phyloP scores from a whole-genome alignment of 2,797 vertebrate genomes.

The Apogon talboti region DNA sequence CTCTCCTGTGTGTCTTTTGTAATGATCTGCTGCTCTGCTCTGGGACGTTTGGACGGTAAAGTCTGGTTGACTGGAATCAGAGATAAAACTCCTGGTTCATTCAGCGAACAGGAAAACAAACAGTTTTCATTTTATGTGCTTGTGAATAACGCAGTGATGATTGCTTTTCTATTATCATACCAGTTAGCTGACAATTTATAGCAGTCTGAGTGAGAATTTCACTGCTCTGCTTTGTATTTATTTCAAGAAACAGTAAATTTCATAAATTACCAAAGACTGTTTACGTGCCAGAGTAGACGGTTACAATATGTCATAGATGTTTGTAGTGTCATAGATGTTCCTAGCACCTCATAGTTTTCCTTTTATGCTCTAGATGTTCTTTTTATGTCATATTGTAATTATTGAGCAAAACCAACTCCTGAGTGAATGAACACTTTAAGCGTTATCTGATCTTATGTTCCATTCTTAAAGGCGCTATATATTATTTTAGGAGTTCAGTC shows the following conservation, averaged over 20 bases:
- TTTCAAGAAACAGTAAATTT: neutral
- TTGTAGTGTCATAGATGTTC: too few relatives aligned
- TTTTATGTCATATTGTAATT: too few relatives aligned
- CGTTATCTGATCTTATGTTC: too few relatives aligned
- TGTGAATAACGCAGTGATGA: neutral
- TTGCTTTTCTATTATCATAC: neutral
- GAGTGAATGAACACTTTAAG: too few relatives aligned
- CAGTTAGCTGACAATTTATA: neutral
- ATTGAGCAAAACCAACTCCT: too few relatives aligned
- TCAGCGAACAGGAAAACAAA: slow-evolving; percentile 6
- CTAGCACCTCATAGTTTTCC: too few relatives aligned
- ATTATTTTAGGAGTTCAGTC: neutral
- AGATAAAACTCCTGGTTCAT: too few relatives aligned
- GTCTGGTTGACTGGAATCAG: slow-evolving; percentile 34
- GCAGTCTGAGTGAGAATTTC: slow-evolving; percentile 3
- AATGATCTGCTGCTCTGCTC: slow-evolving; percentile 19
- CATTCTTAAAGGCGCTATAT: neutral
- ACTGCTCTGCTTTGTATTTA: neutral
- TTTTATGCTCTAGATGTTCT: too few relatives aligned
- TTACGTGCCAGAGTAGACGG: too few relatives aligned
- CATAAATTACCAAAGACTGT: too few relatives aligned
- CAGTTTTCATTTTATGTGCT: slow-evolving; percentile 8
- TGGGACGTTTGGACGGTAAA: slow-evolving; percentile 21
- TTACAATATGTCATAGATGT: too few relatives aligned
- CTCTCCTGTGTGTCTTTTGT: neutral